phyloP scores from a whole-genome alignment of 2,888 invertebrate genomes.

The Phragmatobia fuliginosa region DNA sequence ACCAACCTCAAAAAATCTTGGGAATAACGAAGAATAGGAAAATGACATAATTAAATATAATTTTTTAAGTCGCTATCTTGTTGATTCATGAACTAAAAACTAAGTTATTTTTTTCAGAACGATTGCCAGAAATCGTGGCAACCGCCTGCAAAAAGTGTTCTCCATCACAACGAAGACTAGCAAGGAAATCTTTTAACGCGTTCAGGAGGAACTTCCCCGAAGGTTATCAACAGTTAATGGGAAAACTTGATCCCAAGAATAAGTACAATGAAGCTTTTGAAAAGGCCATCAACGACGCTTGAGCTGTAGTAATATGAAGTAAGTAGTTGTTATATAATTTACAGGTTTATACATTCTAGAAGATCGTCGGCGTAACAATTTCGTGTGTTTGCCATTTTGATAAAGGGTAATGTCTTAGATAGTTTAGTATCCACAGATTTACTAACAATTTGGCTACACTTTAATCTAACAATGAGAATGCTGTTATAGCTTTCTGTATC shows the following conservation, averaged over 20 bases:
- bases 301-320: conserved; percentile 32
- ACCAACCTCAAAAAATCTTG: no score
- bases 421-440: neutral
- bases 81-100: no score
- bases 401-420: neutral
- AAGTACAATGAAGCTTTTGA: conserved; percentile 78
- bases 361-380: neutral
- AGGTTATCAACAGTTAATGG: conserved; percentile 87
- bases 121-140: conserved; percentile 66
- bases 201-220: conserved; percentile 88
- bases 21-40: no score
- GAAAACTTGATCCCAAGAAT: conserved; percentile 89
- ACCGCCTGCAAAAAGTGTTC: conserved; percentile 71
- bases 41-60: no score
- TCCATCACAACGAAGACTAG: conserved; percentile 81
- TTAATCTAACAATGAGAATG: no score
- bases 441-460: no score
- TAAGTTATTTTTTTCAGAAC: conserved; percentile 60
- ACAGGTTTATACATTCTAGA: neutral
- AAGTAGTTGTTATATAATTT: conserved; percentile 14
- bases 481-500: no score
- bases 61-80: no score
- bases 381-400: neutral
- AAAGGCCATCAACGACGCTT: conserved; percentile 68
- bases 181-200: conserved; percentile 87